Percentiles rank a stretch among this genome's conserved stretches.
Conservation (phyloP, 2,797 vertebrate species). For the Oreochromis grahami region DNA sequence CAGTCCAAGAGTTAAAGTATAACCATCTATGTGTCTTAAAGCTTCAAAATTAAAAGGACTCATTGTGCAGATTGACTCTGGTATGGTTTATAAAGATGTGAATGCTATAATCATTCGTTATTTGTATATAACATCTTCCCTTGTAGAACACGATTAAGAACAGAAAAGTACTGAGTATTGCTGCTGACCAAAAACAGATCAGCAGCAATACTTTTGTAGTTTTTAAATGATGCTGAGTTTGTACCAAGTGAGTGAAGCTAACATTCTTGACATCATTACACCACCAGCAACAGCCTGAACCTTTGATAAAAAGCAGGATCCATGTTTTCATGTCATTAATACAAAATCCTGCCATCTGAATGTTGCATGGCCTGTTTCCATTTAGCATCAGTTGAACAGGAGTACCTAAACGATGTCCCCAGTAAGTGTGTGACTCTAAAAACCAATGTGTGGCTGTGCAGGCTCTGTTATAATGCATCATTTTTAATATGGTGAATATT, state of each 20-base stretch:
- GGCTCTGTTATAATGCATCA: neutral
- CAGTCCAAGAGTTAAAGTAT: neutral
- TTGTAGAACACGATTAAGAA: neutral
- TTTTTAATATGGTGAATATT: neutral
- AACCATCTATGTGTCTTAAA: neutral
- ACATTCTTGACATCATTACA: neutral
- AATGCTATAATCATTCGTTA: neutral
- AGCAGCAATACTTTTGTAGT: neutral
- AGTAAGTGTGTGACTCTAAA: neutral
- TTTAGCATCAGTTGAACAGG: neutral
- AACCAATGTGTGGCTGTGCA: neutral
- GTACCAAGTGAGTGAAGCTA: fast-evolving
- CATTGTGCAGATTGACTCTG: neutral
- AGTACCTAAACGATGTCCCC: neutral
- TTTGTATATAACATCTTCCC: neutral
- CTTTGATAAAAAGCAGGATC: neutral
- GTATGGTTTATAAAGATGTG: neutral
- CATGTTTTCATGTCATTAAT: neutral
- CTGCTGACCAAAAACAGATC: neutral
- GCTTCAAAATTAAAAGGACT: neutral
- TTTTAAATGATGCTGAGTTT: neutral
- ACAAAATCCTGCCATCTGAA: neutral
- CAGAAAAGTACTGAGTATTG: neutral
- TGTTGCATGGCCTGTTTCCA: neutral
- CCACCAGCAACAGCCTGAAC: neutral